phyloP scores from a whole-genome alignment of 1,140 invertebrate genomes.

The Sitobion miscanthi region DNA sequence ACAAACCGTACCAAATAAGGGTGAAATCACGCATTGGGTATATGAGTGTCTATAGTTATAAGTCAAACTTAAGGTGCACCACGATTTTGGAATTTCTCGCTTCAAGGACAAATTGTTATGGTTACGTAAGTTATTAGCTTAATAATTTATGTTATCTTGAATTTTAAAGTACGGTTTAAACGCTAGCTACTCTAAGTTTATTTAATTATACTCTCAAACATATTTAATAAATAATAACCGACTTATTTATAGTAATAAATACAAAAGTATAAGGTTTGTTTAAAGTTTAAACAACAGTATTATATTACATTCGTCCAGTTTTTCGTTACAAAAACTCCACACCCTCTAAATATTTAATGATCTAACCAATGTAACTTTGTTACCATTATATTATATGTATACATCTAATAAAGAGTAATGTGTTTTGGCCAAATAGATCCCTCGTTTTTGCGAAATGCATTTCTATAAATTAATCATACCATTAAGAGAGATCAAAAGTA shows the following conservation, averaged over 20 bases:
- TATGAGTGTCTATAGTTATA: too few relatives aligned
- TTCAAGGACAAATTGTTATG: too few relatives aligned
- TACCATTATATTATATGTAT: not conserved
- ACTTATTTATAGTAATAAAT: not conserved
- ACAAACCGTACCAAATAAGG: not conserved
- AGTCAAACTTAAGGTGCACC: too few relatives aligned
- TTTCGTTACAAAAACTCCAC: not conserved
- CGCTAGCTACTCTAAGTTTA: not conserved
- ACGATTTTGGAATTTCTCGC: too few relatives aligned
- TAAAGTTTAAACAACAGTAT: not conserved
- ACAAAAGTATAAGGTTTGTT: not conserved
- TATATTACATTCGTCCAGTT: not conserved
- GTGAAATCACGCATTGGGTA: not conserved
- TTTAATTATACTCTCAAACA: not conserved
- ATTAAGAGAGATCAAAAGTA: conserved; percentile 18
- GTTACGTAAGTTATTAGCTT: not conserved
- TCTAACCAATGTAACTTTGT: not conserved
- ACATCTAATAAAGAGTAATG: conserved; percentile 6
- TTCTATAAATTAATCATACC: not conserved
- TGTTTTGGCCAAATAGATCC: not conserved
- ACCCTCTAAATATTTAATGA: not conserved
- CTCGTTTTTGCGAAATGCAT: not conserved
- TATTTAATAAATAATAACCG: not conserved
- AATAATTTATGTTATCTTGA: not conserved
- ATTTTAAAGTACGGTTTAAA: not conserved